Conservation (phyloP, 2,113 vertebrate genomes). For the Petaurus breviceps region DNA sequence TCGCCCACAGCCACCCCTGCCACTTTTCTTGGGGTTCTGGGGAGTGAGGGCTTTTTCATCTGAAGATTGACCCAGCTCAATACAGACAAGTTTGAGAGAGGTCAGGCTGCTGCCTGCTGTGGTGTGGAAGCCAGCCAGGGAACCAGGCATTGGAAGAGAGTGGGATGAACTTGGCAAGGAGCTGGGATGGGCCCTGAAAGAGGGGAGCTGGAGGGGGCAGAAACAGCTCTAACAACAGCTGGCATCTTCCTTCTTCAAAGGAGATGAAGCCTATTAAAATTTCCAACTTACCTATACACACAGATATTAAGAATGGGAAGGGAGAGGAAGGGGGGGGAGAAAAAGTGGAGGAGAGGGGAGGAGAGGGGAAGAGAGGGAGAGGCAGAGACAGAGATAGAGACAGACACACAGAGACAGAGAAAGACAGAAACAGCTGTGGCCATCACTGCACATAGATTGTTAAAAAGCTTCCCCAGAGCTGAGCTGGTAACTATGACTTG, state of each 20-base stretch:
- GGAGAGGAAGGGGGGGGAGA: too few relatives aligned
- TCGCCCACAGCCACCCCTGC: background rate
- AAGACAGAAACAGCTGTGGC: background rate
- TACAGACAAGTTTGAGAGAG: background rate
- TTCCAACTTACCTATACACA: background rate
- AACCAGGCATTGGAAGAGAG: background rate
- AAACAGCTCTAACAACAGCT: background rate
- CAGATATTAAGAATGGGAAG: too few relatives aligned
- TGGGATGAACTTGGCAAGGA: background rate
- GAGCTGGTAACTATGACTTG: background rate
- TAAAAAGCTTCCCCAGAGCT: conserved; percentile 3
- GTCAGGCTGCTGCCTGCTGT: background rate
- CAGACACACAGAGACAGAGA: too few relatives aligned
- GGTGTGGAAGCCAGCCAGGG: background rate
- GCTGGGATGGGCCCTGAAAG: background rate
- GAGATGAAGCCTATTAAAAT: background rate
- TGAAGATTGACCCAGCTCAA: background rate
- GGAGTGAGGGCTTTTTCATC: background rate
- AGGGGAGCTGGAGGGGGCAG: background rate
- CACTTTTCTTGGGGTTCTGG: background rate
- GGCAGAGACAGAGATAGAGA: too few relatives aligned
- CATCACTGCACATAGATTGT: background rate
- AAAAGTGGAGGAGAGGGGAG: too few relatives aligned
- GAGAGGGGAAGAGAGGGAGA: too few relatives aligned
- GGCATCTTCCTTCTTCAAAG: conserved; percentile 20